Evolutionary conservation across 1,140 invertebrate species (phyloP), one percentile per base, ranked within the genome.

Genomic region (Tribolium madens): DNA sequence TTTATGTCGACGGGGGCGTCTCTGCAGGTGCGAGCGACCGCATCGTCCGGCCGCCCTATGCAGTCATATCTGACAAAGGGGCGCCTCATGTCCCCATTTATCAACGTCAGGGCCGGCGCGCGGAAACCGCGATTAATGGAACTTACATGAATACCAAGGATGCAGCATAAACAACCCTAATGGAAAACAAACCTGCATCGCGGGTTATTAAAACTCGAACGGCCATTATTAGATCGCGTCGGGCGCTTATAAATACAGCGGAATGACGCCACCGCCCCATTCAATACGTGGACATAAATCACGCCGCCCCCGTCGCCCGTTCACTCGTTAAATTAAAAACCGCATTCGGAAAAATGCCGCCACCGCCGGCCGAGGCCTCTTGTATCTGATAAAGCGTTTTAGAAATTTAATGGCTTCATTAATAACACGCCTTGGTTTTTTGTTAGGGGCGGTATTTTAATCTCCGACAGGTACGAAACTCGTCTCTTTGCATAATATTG

Each of bases 111-210:
- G 17, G 73, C 52, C 68, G 72, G 76, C 73, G 80, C 70, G 76
- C 77, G 70, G 76, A 80, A 78, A 76, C 76, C 72, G 77, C 81
- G 76, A 82, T 82, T 82, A 81, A 82, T 82, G 81, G 81, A 82
- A 82, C 81, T 82, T 79, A 82, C 81, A 81, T 82, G 79, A 82
- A 81, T 81, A 78, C 81, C 81, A 81, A 82, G 79, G 79, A 79
- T 70, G 77, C 71, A 50, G 77, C 64, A 80, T 78, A 80, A 78
- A 80, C 75, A 78, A 78, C 70, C 48, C 79, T 80, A 80, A 80
- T 80, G 79, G 77, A 80, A 80, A 80, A 80, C 79, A 78, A 80
- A 80, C 77, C 79, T 81, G 77, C 69, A 79, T 57, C 60, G 64
- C 47, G 33, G 71, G 80, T 80, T 81, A 81, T 81, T 81, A 81